A percentile compares a stretch with the other conserved stretches of the same genome.
These are phyloP conservation scores for Entosphenus tridentatus DNA, from an alignment of 2,113 vertebrate genomes.

Conservation along the genomic window DNA sequence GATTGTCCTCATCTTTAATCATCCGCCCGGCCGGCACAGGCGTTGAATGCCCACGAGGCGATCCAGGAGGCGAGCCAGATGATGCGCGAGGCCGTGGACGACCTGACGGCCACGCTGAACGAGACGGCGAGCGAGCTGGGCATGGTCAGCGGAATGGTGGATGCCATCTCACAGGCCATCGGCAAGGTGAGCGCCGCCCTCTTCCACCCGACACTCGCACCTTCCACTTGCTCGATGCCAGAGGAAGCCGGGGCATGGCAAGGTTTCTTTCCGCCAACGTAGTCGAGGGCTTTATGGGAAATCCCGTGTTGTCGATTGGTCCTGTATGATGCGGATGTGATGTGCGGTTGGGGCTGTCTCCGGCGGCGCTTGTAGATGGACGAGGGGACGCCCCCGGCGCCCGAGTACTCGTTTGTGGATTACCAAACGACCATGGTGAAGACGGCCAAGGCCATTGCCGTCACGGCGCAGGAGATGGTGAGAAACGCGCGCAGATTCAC, in stretches of 20 bases:
- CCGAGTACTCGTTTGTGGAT: slow-evolving; percentile 85
- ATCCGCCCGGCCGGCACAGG: slow-evolving; percentile 24
- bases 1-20: too few relatives aligned
- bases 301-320: background rate
- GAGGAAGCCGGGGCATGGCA: background rate
- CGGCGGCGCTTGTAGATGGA: slow-evolving; percentile 30
- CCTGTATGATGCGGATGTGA: background rate
- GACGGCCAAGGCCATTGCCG: slow-evolving; percentile 83
- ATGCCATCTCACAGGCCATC: slow-evolving; percentile 73
- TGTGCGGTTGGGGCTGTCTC: background rate
- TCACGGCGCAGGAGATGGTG: slow-evolving; percentile 94
- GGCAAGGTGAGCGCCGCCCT: slow-evolving; percentile 33
- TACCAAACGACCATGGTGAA: slow-evolving; percentile 98
- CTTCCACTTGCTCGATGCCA: background rate
- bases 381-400: slow-evolving; percentile 39
- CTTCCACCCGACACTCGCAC: background rate
- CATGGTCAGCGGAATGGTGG: slow-evolving; percentile 82
- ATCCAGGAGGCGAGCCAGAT: slow-evolving; percentile 83
- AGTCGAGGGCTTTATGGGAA: background rate
- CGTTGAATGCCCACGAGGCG: slow-evolving; percentile 72
- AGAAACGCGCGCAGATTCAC: slow-evolving; percentile 10
- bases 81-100: slow-evolving; percentile 94
- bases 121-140: slow-evolving; percentile 74
- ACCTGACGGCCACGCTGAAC: slow-evolving; percentile 52
- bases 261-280: background rate